phyloP scores from a whole-genome alignment of 2,113 vertebrate genomes.

The Oreochromis tanganicae region DNA sequence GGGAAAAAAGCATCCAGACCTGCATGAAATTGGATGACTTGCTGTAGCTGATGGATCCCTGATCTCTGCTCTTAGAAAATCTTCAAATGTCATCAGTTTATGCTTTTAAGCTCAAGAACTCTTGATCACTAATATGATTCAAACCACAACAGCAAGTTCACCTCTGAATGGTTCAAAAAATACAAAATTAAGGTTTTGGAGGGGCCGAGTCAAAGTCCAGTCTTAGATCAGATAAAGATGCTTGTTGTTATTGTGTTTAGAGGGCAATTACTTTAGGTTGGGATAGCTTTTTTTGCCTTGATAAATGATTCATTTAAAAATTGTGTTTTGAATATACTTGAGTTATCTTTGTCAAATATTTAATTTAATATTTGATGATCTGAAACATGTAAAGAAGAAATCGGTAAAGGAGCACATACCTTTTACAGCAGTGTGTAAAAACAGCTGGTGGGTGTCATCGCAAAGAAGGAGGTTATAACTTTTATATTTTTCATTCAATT shows the following conservation, averaged over 20 bases:
- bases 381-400: neutral
- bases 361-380: neutral
- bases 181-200: neutral
- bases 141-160: neutral
- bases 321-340: neutral
- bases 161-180: neutral
- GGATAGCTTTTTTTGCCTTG: neutral
- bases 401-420: accelerated
- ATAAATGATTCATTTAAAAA: neutral
- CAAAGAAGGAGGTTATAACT: neutral
- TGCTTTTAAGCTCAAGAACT: neutral
- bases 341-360: neutral
- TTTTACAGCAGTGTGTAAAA: neutral
- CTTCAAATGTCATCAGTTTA: neutral
- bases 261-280: neutral
- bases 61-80: neutral
- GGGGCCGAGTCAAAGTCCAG: neutral
- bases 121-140: neutral
- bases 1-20: neutral
- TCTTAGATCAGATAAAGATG: neutral
- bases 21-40: neutral
- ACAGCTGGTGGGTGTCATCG: neutral
- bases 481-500: neutral
- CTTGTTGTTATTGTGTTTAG: neutral
- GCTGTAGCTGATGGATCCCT: neutral